phyloP scores from a whole-genome alignment of 2,797 vertebrate species.

The Nothura maculosa region DNA sequence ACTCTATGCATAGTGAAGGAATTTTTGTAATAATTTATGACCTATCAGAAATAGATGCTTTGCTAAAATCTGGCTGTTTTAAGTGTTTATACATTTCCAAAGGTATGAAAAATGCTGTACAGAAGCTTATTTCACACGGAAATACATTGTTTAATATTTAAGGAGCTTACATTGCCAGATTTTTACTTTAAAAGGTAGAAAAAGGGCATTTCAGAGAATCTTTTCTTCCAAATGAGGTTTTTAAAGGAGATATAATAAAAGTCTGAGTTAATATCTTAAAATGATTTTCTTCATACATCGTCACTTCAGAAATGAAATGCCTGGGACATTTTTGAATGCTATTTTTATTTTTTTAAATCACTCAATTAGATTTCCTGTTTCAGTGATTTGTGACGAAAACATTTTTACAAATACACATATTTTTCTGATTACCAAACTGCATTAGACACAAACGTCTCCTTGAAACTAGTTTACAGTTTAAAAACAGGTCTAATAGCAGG shows the following conservation, averaged over 20 bases:
- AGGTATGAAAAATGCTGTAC: conserved; percentile 7
- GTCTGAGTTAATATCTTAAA: conserved; percentile 40
- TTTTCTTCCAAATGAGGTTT: conserved; percentile 1
- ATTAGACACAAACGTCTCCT: conserved; percentile 85
- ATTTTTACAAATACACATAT: conserved; percentile 81
- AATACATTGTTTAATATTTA: conserved; percentile 13
- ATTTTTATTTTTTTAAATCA: conserved; percentile 79
- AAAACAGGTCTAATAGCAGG: conserved; percentile 89
- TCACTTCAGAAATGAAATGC: conserved; percentile 79
- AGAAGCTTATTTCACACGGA: background rate
- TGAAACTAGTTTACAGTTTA: conserved; percentile 86
- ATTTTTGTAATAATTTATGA: conserved; percentile 37
- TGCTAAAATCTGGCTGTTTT: background rate
- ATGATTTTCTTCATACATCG: conserved; percentile 60
- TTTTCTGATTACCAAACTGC: conserved; percentile 82
- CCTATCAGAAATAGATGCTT: background rate
- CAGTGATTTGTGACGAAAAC: conserved; percentile 84
- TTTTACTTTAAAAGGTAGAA: background rate
- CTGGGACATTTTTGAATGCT: conserved; percentile 79
- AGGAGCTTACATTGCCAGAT: conserved; percentile 4
- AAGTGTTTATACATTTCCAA: conserved; percentile 19
- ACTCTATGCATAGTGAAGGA: conserved; percentile 30
- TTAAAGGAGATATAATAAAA: conserved; percentile 21
- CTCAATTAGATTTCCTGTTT: conserved; percentile 84
- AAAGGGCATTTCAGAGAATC: conserved; percentile 1